These are phyloP conservation scores for Noctilio leporinus DNA, from an alignment of 2,113 vertebrate species.

Conservation along the genomic window DNA sequence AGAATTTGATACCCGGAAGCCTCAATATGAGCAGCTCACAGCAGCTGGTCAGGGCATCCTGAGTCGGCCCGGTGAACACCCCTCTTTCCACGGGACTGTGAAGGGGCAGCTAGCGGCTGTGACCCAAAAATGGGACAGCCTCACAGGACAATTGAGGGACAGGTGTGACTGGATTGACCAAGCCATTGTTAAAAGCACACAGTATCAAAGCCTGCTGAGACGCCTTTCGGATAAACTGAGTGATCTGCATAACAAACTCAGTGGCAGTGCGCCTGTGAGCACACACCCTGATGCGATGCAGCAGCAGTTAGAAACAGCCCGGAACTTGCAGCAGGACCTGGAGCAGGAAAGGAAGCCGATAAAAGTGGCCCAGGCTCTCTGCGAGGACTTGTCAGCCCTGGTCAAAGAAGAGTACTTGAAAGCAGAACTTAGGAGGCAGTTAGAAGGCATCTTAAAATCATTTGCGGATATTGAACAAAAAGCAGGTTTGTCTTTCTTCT, in stretches of 20 bases:
- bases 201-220: conserved; percentile 88
- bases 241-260: conserved; percentile 85
- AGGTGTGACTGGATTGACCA: conserved; percentile 89
- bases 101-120: conserved; percentile 85
- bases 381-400: conserved; percentile 86
- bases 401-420: conserved; percentile 95
- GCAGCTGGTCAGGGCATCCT: conserved; percentile 84
- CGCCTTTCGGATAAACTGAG: conserved; percentile 81
- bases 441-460: conserved; percentile 89
- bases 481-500: conserved; percentile 86
- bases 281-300: conserved; percentile 88
- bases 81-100: conserved; percentile 77
- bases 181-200: conserved; percentile 87
- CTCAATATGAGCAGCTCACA: conserved; percentile 91
- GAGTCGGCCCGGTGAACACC: conserved; percentile 82
- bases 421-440: conserved; percentile 89
- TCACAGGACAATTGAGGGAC: conserved; percentile 88
- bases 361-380: conserved; percentile 84
- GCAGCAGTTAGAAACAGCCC: conserved; percentile 88
- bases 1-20: conserved; percentile 93
- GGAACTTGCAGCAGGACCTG: conserved; percentile 85
- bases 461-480: conserved; percentile 93
- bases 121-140: conserved; percentile 89
- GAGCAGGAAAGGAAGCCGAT: conserved; percentile 86
- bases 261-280: conserved; percentile 82